Evolutionary conservation across 2,113 vertebrate species (phyloP), one percentile per base, ranked within the genome.

Genomic region (Zootoca vivipara): DNA sequence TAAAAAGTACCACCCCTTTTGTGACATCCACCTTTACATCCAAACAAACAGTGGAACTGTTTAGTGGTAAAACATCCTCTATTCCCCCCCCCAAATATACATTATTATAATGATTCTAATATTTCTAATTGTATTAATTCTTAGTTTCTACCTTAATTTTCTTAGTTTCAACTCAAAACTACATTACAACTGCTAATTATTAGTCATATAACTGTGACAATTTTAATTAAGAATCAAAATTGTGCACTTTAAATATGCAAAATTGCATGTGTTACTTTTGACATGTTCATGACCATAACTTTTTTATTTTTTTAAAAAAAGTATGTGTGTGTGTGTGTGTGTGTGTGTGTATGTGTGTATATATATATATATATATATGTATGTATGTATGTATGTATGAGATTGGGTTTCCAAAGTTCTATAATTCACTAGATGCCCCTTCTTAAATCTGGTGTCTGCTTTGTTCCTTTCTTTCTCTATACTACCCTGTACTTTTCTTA

Each of bases 21-120:
- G 94, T 89, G 90, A 91, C 89, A 92, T 94, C 95, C 93, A 22
- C 94, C 73, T 95, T 95, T 95, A 89, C 95, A 79, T 96, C 95
- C 91, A 97, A 95, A 93, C 95, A 96, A 93, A 94, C 95, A 24
- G 89, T 96, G 94, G 95, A 96, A 94, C 94, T 94, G 7, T 94
- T 96, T 94, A 96, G 95, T 94, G 96, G 96, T 97, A 96, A 96
- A 93, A 92, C 77, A 62, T 77, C 84, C 3, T 89, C 30, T 93
- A 35, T n/a, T n/a, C n/a, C n/a, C n/a, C n/a, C n/a, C n/a, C n/a
- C n/a, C 86, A 90, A 62, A 6, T 90, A 85, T 86, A 93, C 12
- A 58, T 89, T 2, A 64, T 88, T 74, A 38, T 78, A 56, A 58
- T 87, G 12, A 30, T 86, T 78, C 46, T 75, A 83, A 79, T 26